Evolutionary conservation across 2,797 vertebrate genomes (phyloP), one percentile per base, ranked within the genome.

Genomic region (Acanthornis magna): DNA sequence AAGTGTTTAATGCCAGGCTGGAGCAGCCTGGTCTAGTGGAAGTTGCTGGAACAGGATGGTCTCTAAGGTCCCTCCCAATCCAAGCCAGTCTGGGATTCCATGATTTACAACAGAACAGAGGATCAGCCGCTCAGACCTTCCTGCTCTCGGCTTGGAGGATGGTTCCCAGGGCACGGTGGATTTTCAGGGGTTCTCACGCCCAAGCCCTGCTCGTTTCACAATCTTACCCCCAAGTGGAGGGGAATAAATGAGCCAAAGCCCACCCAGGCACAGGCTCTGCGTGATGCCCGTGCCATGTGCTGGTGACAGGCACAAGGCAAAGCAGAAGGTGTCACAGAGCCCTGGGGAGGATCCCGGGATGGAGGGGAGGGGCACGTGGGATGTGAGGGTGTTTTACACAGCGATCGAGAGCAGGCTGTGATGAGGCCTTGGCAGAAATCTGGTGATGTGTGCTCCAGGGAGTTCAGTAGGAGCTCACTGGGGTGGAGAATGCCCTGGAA

Each of bases 271-370:
- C 42, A 7, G 58, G 68, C 30, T 25, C 29, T 14, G 16, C 5
- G n/a, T 6, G 11, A 14, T 36, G 58, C 29, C 57, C 1, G 0
- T 38, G 60, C 10, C 4, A 4, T 30, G 10, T 4, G 12, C 1
- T 11, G 30, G 1, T 4, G 16, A 5, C 43, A 29, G 53, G 17
- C 5, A 1, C 18, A 7, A 30, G 34, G 11, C 47, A 47, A 20
- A 80, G 30, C 40, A 45, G 9, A 7, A 23, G 81, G 8, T 17
- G 15, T 1, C 36, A 20, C 30, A 65, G 78, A 81, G 61, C 40
- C 29, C 32, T 3, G 26, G 29, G 65, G 22, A 43, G 29, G 4
- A 7, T 5, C 65, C 67, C 6, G 4, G 3, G 15, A 3, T 5
- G 16, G 32, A 61, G 30, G 26, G 5, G 8, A 55, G 36, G 23